Conservation (phyloP, 2,888 invertebrate genomes). For the Choristoneura rosaceana region DNA sequence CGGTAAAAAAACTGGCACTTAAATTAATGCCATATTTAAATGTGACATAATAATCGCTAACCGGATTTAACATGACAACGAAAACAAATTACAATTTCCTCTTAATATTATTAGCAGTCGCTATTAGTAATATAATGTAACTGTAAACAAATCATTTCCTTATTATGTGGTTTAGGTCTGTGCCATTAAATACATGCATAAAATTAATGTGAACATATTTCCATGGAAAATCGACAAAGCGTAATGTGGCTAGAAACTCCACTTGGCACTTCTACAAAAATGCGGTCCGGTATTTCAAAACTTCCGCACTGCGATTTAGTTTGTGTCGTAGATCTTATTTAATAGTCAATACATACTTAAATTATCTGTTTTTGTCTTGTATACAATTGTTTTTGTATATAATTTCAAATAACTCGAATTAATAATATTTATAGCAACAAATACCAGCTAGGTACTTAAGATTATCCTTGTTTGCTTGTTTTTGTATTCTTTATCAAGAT, state of each 20-base stretch:
- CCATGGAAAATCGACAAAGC: slow-evolving; percentile 1
- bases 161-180: slow-evolving; percentile 24
- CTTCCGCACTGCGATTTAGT: slow-evolving; percentile 31
- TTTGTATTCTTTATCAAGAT: no score
- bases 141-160: slow-evolving; percentile 36
- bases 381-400: neutral
- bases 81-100: slow-evolving; percentile 16
- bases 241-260: slow-evolving; percentile 21
- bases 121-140: neutral
- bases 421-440: neutral
- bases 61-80: neutral
- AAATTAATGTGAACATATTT: slow-evolving; percentile 26
- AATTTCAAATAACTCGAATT: neutral
- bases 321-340: slow-evolving; percentile 18
- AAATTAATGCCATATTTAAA: neutral
- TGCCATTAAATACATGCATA: neutral
- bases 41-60: neutral
- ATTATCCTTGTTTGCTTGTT: no score
- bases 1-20: neutral
- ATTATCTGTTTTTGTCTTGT: neutral
- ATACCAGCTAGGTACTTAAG: neutral
- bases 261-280: slow-evolving; percentile 39
- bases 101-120: slow-evolving; percentile 2
- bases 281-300: slow-evolving; percentile 30
- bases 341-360: slow-evolving; percentile 11